Base-by-base conservation (phyloP, 1,140 invertebrate species). In the Hyphantria cunea region DNA sequence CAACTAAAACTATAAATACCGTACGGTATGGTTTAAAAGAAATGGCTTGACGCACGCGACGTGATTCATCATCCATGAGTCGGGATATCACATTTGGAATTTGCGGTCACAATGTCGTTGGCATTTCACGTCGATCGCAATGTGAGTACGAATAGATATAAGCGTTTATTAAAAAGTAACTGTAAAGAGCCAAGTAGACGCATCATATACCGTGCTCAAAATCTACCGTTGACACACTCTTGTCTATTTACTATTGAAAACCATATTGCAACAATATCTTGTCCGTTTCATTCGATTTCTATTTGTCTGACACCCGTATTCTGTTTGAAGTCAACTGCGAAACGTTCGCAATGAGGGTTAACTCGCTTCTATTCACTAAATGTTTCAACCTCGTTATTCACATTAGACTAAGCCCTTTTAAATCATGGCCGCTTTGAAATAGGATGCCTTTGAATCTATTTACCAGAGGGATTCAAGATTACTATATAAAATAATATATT, bases 51-150 rank as follows among this genome's bases (percentile, higher is more conserved):
- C 65, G 70, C 84, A 83, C 80, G 81, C 80, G 64, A 85, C 65
- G 76, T 84, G 83, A 88, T 84, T 87, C 84, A 80, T 86, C 71
- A 77, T 73, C 72, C 47, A 54, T 72, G 68, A 79, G 76, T 80
- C 68, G 74, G 74, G 66, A 78, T 82, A 81, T 84, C 74, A 54
- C 71, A 79, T 82, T 80, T 77, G 73, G 73, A 80, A 82, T 83
- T 82, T 74, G 74, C 75, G 74, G 71, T 66, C 61, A 25, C 66
- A 69, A 69, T 73, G 81, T 82, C 82, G 81, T 84, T 86, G 84
- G 85, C 81, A 82, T 81, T 60, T 51, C 12, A 15, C 17, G 32
- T 33, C 13, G 44, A 47, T 56, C 44, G 42, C 42, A 48, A 31
- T 45, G 54, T 44, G 6, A 3, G 32, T 15, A 49, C 42, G 34